A percentile compares a stretch with the other conserved stretches of the same genome.
Evolutionary conservation across 2,797 vertebrate species (phyloP).

Genomic region (Sebastes kiyomatsui): DNA sequence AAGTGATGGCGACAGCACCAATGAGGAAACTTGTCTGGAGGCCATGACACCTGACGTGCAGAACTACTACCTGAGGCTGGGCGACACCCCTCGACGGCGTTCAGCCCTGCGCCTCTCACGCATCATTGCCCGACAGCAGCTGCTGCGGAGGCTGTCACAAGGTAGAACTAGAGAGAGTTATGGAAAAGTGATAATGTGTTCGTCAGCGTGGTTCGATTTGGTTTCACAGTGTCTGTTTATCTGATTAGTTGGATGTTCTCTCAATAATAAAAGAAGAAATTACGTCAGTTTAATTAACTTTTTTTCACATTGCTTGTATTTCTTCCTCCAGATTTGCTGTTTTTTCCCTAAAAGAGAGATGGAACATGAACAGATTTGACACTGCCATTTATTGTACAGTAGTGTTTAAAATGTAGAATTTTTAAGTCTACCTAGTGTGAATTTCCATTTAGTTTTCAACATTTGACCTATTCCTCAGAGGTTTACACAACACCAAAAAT

Average conservation of each 20-base stretch:
- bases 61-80: conserved; percentile 80
- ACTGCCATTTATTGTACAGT: not conserved
- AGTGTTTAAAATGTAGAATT: not conserved
- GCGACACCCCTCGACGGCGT: conserved; percentile 65
- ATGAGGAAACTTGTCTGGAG: conserved; percentile 58
- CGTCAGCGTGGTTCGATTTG: not conserved
- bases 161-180: conserved; percentile 64
- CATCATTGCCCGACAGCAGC: conserved; percentile 79
- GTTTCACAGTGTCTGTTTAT: not conserved
- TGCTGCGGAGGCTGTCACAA: conserved; percentile 74
- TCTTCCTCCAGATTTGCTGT: not conserved
- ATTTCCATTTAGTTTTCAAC: not conserved
- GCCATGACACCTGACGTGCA: conserved; percentile 76
- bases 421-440: not conserved
- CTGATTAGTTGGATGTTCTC: not conserved
- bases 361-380: not conserved
- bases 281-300: not conserved
- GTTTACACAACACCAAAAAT: not conserved
- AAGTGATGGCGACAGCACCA: conserved; percentile 55
- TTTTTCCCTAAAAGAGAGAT: not conserved
- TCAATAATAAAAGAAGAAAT: not conserved
- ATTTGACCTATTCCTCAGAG: not conserved
- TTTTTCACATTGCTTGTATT: not conserved
- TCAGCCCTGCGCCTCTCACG: conserved; percentile 81
- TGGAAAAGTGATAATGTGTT: not conserved